phyloP scores from a whole-genome alignment of 1,140 invertebrate species.

The Zaprionus nigranus region DNA sequence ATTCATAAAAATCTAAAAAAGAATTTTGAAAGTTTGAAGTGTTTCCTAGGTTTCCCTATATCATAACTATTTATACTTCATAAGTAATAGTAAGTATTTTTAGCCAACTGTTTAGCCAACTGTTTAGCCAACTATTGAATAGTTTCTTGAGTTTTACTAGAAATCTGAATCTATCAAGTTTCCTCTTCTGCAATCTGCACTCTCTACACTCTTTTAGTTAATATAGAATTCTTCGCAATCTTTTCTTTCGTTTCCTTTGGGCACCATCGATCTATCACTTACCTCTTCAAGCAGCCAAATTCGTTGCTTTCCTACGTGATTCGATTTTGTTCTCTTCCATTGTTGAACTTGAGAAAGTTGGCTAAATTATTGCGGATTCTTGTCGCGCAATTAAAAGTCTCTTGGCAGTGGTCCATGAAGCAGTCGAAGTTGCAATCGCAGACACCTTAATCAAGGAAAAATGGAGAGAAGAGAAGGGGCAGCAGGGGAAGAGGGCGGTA shows the following conservation, averaged over 20 bases:
- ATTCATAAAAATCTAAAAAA: too few species aligned
- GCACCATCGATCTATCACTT: neutral
- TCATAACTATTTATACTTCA: too few species aligned
- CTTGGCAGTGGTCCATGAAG: slow-evolving; percentile 60
- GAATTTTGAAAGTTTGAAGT: too few species aligned
- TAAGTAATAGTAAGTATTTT: too few species aligned
- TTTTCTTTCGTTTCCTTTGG: neutral
- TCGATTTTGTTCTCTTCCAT: neutral
- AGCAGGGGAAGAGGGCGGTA: neutral
- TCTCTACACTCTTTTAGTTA: too few species aligned
- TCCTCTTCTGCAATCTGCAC: too few species aligned
- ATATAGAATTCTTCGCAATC: too few species aligned
- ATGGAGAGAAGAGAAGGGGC: neutral
- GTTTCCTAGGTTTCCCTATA: too few species aligned
- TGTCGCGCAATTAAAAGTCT: slow-evolving; percentile 61
- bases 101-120: too few species aligned
- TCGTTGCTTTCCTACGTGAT: neutral
- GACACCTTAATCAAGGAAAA: slow-evolving; percentile 13
- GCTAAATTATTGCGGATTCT: slow-evolving; percentile 38
- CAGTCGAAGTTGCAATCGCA: neutral
- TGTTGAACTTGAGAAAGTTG: slow-evolving; percentile 5
- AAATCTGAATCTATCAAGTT: too few species aligned
- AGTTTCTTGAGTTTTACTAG: too few species aligned
- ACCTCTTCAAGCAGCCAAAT: neutral
- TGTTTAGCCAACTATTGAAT: too few species aligned